Base-by-base conservation (phyloP, 2,888 invertebrate species). In the Helicoverpa assulta region DNA sequence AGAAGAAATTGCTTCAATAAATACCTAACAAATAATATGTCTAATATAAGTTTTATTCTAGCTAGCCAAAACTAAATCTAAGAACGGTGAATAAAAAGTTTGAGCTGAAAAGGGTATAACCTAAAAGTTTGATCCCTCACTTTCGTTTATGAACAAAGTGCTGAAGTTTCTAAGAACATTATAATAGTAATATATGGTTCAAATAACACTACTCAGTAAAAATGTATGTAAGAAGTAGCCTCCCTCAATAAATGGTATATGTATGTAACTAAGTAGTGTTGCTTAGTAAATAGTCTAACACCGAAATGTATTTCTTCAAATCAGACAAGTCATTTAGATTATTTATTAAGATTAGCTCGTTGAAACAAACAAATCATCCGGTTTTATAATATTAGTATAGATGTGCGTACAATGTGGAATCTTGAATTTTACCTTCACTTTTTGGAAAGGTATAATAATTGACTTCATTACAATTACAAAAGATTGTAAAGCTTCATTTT, bases 51-150 rank as follows among this genome's bases (percentile, higher is more conserved):
- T 62, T 61, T 37, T 37, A 1, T 8, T 59, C 5, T 29, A 7
- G n/a, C n/a, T 18, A 7, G n/a, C n/a, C 26, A 18, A 40, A 26
- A 33, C 10, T 10, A 12, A 12, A 37, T 37, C 12, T n/a, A 33
- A 76, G 58, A 50, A 14, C n/a, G 16, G 37, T 18, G 16, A 12
- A 50, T 10, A 43, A 12, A 53, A 58, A 58, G 50, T 26, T 54
- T 51, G n/a, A 59, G 37, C n/a, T 43, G 19, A 70, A 50, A 70
- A 51, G 76, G 70, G 53, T 70, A 33, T n/a, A 47, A 69, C 76
- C 76, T 21, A 10, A 69, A 69, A 57, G 21, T 53, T 70, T 53
- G 14, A 18, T 19, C 21, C 16, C 19, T 53, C 16, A 16, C 43
- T 47, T 47, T 47, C 1, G 5, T 47, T n/a, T n/a, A n/a, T n/a